These are phyloP conservation scores for Platyrinchus mystaceus DNA, from an alignment of 2,797 vertebrate species.

Conservation along the genomic window DNA sequence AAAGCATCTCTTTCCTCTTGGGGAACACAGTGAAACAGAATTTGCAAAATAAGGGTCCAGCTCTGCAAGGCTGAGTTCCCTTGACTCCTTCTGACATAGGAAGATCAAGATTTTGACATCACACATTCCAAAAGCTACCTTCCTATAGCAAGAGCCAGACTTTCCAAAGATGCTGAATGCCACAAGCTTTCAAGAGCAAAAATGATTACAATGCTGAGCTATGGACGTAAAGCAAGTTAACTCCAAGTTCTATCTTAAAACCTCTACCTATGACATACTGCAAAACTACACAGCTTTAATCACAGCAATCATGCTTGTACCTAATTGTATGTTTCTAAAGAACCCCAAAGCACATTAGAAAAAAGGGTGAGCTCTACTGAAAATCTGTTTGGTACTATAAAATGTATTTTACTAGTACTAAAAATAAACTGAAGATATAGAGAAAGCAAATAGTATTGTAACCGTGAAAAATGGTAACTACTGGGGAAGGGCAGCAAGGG, in stretches of 20 bases:
- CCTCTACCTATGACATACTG: neutral
- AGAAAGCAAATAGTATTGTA: neutral
- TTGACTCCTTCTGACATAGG: neutral
- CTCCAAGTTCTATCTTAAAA: neutral
- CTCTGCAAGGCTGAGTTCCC: neutral
- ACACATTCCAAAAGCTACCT: neutral
- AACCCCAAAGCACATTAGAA: neutral
- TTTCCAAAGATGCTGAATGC: neutral
- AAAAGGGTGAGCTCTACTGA: neutral
- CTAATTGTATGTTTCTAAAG: neutral
- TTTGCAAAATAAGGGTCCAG: neutral
- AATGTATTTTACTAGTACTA: neutral
- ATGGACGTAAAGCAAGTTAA: neutral
- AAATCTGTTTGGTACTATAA: neutral
- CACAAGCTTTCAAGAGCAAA: neutral
- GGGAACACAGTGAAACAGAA: neutral
- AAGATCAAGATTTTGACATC: neutral
- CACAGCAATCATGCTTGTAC: neutral
- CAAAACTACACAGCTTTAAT: neutral
- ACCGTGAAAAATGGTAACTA: neutral
- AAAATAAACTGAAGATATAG: neutral
- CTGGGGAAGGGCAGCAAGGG: neutral
- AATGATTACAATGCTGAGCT: neutral
- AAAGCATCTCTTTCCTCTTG: neutral
- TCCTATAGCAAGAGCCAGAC: neutral